Evolutionary conservation across 2,888 invertebrate genomes (phyloP).

Genomic region (Andrena minutula): DNA sequence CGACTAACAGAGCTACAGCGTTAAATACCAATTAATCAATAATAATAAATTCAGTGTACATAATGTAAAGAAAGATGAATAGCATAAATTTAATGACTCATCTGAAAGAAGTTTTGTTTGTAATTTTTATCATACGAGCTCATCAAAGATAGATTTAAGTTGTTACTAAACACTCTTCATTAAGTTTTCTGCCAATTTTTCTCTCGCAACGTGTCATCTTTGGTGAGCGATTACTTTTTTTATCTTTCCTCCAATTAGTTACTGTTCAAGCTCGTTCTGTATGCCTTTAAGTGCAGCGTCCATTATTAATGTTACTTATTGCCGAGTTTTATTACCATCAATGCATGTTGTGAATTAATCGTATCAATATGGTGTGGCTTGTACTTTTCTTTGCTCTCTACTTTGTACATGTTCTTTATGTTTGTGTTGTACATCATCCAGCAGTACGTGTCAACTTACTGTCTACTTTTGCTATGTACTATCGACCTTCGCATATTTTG

Average conservation of each 20-base stretch:
- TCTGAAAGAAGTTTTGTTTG: constrained; percentile 77
- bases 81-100: constrained; percentile 82
- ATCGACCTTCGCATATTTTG: constrained; percentile 59
- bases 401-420: constrained; percentile 58
- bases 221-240: constrained; percentile 72
- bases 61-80: constrained; percentile 83
- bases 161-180: constrained; percentile 7
- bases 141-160: constrained; percentile 69
- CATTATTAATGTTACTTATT: constrained; percentile 53
- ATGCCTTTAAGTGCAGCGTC: constrained; percentile 59
- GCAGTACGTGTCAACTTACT: constrained; percentile 76
- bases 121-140: constrained; percentile 79
- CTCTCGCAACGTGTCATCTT: constrained; percentile 64
- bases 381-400: constrained; percentile 69
- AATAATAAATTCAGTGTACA: constrained; percentile 81
- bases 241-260: constrained; percentile 72
- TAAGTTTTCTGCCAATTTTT: not conserved
- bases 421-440: constrained; percentile 66
- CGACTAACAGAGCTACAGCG: constrained; percentile 69
- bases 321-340: constrained; percentile 54
- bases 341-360: constrained; percentile 70
- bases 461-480: constrained; percentile 82
- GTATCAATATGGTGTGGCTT: constrained; percentile 69
- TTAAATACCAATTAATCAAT: constrained; percentile 69
- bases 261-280: constrained; percentile 59